Conservation (phyloP, 1,140 invertebrate species). For the Atta colombica region DNA sequence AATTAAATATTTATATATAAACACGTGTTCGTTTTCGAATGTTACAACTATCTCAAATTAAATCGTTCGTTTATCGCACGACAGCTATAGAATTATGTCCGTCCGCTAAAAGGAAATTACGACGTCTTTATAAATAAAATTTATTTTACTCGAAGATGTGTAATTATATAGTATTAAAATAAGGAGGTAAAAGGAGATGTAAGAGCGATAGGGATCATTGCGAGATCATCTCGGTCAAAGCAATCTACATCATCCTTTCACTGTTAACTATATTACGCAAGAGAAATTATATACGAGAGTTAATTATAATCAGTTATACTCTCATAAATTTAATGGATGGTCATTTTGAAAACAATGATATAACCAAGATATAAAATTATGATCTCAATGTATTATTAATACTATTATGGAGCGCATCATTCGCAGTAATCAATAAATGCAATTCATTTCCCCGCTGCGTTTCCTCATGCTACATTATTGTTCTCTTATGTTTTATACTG, state of each 20-base stretch:
- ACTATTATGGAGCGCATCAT: background rate
- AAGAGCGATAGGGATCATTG: background rate
- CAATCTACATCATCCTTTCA: slow-evolving; percentile 17
- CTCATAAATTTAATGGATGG: slow-evolving; percentile 10
- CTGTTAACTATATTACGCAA: background rate
- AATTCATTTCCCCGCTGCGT: slow-evolving; percentile 8
- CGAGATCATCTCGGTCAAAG: background rate
- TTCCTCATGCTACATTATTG: slow-evolving; percentile 10
- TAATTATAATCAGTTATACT: slow-evolving; percentile 1
- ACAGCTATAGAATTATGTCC: background rate
- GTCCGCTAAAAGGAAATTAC: background rate
- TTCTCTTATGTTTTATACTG: background rate
- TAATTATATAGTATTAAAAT: slow-evolving; percentile 17
- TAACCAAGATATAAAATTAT: slow-evolving; percentile 29
- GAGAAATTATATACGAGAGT: background rate
- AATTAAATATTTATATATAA: background rate
- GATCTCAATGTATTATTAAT: background rate
- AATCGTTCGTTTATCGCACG: background rate
- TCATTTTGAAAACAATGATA: slow-evolving; percentile 13
- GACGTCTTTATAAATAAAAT: background rate
- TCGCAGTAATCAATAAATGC: slow-evolving; percentile 6
- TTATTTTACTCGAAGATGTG: background rate
- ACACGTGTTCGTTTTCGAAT: background rate
- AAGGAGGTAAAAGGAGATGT: background rate
- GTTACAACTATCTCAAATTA: background rate